Conservation (phyloP, 2,113 vertebrate genomes). For the Archocentrus centrarchus region DNA sequence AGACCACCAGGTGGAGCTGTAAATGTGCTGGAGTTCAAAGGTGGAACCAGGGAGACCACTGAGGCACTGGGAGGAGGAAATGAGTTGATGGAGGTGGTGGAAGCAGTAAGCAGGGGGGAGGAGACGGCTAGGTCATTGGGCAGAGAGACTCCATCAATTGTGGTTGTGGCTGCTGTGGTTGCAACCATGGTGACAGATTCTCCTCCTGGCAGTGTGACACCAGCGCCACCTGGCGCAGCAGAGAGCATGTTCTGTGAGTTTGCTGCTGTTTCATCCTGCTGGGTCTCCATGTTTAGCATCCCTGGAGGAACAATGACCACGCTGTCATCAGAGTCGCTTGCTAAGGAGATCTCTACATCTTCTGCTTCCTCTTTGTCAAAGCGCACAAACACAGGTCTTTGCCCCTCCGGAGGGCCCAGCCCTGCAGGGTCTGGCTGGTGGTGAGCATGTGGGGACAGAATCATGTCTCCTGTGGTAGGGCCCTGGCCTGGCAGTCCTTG, state of each 20-base stretch:
- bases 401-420: slow-evolving; percentile 64
- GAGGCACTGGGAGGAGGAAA: slow-evolving; percentile 71
- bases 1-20: slow-evolving; percentile 53
- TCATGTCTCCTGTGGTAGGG: too few species aligned
- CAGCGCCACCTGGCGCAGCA: too few species aligned
- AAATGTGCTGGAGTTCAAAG: slow-evolving; percentile 63
- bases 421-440: too few species aligned
- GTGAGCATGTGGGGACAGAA: too few species aligned
- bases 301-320: too few species aligned
- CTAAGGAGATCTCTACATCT: too few species aligned
- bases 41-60: slow-evolving; percentile 76
- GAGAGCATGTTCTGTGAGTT: too few species aligned
- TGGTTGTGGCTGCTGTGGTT: slow-evolving; percentile 26
- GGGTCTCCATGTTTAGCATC: too few species aligned
- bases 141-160: slow-evolving; percentile 56
- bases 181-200: slow-evolving; percentile 67
- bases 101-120: slow-evolving; percentile 64
- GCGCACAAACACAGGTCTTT: slow-evolving; percentile 87
- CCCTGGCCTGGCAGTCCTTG: too few species aligned
- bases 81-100: slow-evolving; percentile 69
- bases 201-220: too few species aligned
- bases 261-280: too few species aligned
- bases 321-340: too few species aligned
- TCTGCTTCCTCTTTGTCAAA: slow-evolving; percentile 90
- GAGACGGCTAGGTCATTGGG: slow-evolving; percentile 72